Evolutionary conservation across 2,113 vertebrate species (phyloP), one percentile per base, ranked within the genome.

Genomic region (Lagenorhynchus albirostris): DNA sequence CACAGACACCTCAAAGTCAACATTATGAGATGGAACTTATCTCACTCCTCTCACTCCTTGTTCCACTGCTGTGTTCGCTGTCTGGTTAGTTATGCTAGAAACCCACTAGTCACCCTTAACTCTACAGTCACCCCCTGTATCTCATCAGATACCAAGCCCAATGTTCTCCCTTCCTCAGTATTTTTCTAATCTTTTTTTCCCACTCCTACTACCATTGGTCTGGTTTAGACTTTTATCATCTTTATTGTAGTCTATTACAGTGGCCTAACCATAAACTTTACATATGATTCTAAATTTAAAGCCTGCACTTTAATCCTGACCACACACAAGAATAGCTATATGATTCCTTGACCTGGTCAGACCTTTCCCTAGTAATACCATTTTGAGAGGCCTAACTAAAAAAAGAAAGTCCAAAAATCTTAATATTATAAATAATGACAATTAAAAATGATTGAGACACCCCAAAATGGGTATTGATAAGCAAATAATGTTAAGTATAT

Each of bases 241-340:
- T 85, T 96, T 91, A 89, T n/a, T 55, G 10, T 93, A 33, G 25
- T 53, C 65, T 74, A 3, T 38, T 91, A 9, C 14, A 65, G 8
- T 81, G 53, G 23, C 18, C 60, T 91, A 96, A 85, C 60, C 41
- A 33, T 84, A 81, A 63, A 58, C 96, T 95, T 91, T 9, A 96
- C 29, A 65, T 84, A 33, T 55, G 76, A 80, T 80, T 93, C 36
- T 83, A 87, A 58, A 96, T 76, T 84, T 50, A 74, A 95, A 95
- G 26, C 26, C 3, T 58, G 2, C 73, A 23, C 50, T 79, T 90
- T 84, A 18, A 63, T 55, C 23, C 93, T 68, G 36, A 86, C 55
- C 36, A 65, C 38, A 50, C n/a, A 12, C 38, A 67, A 41, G 5
- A 96, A 20, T 77, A 79, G 25, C 44, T 55, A 1, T 77, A 18